These are phyloP conservation scores for Gastrophysa polygoni DNA, from an alignment of 2,888 invertebrate genomes.

Conservation along the genomic window DNA sequence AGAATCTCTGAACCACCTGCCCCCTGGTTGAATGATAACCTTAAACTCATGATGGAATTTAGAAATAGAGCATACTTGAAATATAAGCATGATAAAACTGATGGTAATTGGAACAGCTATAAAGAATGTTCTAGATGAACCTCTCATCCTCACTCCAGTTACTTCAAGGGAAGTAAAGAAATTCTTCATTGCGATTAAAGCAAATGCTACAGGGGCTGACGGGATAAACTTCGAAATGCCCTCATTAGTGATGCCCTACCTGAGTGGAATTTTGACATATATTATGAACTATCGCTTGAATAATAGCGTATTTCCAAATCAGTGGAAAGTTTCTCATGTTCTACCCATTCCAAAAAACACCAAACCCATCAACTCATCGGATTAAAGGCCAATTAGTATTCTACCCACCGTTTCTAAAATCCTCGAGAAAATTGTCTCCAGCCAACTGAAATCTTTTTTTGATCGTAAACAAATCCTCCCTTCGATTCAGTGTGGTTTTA, in stretches of 20 bases:
- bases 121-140: neutral
- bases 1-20: too few relatives aligned
- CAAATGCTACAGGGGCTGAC: neutral
- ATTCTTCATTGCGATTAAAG: neutral
- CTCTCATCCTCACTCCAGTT: too few relatives aligned
- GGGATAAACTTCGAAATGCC: neutral
- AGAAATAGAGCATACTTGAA: neutral
- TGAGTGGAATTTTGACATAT: neutral
- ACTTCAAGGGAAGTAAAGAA: too few relatives aligned
- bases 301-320: neutral
- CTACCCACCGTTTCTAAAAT: neutral
- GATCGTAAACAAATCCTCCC: neutral
- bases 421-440: neutral
- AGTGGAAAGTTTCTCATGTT: neutral
- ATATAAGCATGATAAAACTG: neutral
- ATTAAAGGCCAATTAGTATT: neutral
- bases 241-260: neutral
- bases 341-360: neutral
- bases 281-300: neutral
- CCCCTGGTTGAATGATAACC: neutral
- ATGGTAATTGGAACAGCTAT: neutral
- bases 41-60: conserved; percentile 7
- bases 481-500: neutral
- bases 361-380: neutral
- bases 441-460: neutral